phyloP scores from a whole-genome alignment of 2,888 invertebrate genomes.

The Drosophila merina region DNA sequence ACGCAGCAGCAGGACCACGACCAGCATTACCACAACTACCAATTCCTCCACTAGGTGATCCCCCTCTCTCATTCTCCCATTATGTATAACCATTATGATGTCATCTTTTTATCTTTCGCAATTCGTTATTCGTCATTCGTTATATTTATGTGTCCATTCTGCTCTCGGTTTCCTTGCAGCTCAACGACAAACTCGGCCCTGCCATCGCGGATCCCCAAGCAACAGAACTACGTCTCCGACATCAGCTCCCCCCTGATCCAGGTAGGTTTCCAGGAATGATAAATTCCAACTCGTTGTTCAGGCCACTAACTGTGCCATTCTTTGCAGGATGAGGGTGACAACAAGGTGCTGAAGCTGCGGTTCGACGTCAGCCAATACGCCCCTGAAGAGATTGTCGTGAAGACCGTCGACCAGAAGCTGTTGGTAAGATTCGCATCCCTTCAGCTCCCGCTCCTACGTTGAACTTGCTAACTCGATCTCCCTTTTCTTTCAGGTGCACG shows the following conservation, averaged over 20 bases:
- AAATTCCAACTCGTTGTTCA: no score
- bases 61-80: not conserved
- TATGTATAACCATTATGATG: slow-evolving; percentile 2
- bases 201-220: slow-evolving; percentile 81
- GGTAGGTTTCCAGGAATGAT: slow-evolving; percentile 61
- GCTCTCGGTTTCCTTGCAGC: slow-evolving; percentile 68
- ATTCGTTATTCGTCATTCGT: not conserved
- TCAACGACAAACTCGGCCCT: slow-evolving; percentile 84
- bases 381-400: slow-evolving; percentile 98
- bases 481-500: slow-evolving; percentile 91
- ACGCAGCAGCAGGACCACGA: slow-evolving; percentile 55
- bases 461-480: not conserved
- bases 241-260: slow-evolving; percentile 94
- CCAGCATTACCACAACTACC: slow-evolving; percentile 48
- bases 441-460: no score
- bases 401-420: slow-evolving; percentile 98
- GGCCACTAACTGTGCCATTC: not conserved
- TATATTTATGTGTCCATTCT: not conserved
- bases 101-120: not conserved
- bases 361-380: slow-evolving; percentile 99
- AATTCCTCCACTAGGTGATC: slow-evolving; percentile 20
- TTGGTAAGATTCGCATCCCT: slow-evolving; percentile 87
- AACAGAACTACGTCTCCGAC: slow-evolving; percentile 89
- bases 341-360: slow-evolving; percentile 95
- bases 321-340: slow-evolving; percentile 95